Evolutionary conservation across 2,888 invertebrate species (phyloP).

Genomic region (Exocentrus adspersus): DNA sequence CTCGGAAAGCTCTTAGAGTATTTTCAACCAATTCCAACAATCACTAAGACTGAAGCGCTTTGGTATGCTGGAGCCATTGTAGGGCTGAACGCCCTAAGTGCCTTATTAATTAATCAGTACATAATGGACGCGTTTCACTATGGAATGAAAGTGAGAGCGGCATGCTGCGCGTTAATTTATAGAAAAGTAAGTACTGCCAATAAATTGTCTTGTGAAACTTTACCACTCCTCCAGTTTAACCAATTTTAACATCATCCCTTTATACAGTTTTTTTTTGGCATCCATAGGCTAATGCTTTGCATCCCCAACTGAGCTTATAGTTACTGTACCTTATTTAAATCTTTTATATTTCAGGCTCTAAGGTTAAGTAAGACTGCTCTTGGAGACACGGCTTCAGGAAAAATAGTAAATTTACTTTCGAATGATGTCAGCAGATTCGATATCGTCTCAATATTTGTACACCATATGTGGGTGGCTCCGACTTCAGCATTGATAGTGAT

Average conservation of each 20-base stretch:
- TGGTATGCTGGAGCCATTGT: slow-evolving; percentile 72
- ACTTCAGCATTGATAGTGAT: slow-evolving; percentile 73
- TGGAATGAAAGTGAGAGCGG: slow-evolving; percentile 84
- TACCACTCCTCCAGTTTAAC: no score
- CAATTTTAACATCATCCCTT: no score
- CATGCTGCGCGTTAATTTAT: slow-evolving; percentile 84
- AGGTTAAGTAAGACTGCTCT: slow-evolving; percentile 76
- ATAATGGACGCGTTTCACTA: slow-evolving; percentile 76
- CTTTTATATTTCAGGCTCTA: slow-evolving; percentile 69
- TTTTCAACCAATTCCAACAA: slow-evolving; percentile 67
- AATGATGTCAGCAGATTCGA: slow-evolving; percentile 96
- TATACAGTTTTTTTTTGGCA: no score
- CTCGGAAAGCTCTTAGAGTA: slow-evolving; percentile 74
- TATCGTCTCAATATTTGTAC: slow-evolving; percentile 81
- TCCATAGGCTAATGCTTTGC: no score
- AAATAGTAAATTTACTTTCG: slow-evolving; percentile 91
- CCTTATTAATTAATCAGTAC: slow-evolving; percentile 73
- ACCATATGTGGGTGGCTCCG: slow-evolving; percentile 90
- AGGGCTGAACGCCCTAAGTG: slow-evolving; percentile 67
- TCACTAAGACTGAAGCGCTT: slow-evolving; percentile 69
- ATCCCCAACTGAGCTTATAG: no score
- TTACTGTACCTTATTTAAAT: no score
- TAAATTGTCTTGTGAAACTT: no score
- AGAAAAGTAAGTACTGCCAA: slow-evolving; percentile 85
- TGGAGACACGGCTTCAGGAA: slow-evolving; percentile 83